phyloP scores from a whole-genome alignment of 2,113 vertebrate genomes.

The Syrmaticus mikado region DNA sequence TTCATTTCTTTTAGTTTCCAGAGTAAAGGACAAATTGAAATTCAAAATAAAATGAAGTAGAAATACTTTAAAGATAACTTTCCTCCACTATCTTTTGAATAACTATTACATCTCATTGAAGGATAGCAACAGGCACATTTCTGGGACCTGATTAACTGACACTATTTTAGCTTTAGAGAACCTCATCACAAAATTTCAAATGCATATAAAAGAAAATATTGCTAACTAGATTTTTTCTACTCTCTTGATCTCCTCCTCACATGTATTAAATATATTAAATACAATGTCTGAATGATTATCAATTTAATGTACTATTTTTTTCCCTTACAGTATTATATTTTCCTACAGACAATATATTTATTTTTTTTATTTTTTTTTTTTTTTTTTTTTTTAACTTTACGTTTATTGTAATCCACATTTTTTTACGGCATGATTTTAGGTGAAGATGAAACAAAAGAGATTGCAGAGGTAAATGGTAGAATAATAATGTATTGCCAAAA shows the following conservation, averaged over 20 bases:
- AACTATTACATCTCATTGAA: neutral
- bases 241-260: neutral
- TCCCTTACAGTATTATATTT: accelerated
- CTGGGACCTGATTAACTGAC: neutral
- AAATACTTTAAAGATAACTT: neutral
- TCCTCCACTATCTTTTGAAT: accelerated
- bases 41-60: neutral
- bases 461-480: neutral
- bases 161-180: neutral
- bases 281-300: neutral
- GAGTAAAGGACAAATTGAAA: neutral
- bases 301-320: no score
- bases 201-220: neutral
- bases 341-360: neutral
- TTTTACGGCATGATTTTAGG: neutral
- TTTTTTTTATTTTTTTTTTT: neutral
- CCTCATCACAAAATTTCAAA: neutral
- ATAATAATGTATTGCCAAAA: neutral
- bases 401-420: neutral
- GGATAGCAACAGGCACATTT: neutral
- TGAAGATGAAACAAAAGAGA: neutral
- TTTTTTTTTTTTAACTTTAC: neutral
- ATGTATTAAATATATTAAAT: neutral
- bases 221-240: neutral
- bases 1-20: neutral